A percentile compares a stretch with the other conserved stretches of the same genome.
phyloP scores from a whole-genome alignment of 1,140 invertebrate genomes.

The Aphis gossypii region DNA sequence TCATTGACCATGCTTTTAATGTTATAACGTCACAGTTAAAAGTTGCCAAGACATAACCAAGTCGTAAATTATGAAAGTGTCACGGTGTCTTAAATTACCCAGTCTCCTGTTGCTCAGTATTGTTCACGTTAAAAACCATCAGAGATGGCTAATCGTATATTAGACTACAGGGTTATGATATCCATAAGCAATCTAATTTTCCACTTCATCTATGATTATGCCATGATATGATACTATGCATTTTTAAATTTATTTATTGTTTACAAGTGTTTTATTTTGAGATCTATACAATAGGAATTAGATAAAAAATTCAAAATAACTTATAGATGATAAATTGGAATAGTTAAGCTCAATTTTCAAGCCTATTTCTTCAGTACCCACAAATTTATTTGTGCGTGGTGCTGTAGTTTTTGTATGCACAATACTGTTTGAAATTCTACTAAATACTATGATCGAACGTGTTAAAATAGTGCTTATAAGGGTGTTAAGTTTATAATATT shows the following conservation, averaged over 20 bases:
- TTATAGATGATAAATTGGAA: no score
- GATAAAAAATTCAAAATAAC: neutral
- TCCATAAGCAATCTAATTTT: neutral
- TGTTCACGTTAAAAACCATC: neutral
- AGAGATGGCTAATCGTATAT: neutral
- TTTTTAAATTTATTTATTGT: neutral
- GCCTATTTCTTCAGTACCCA: neutral
- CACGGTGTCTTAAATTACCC: neutral
- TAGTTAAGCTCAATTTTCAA: neutral
- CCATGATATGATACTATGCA: neutral
- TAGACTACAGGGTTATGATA: neutral
- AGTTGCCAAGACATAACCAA: neutral
- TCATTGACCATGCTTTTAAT: neutral
- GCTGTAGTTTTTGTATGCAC: neutral
- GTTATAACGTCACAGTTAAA: neutral
- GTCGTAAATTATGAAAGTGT: slow-evolving; percentile 20
- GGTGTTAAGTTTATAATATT: neutral
- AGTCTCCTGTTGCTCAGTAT: neutral
- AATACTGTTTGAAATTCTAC: neutral
- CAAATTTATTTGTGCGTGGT: neutral
- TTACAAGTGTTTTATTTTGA: neutral
- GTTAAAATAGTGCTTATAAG: neutral
- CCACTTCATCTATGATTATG: neutral
- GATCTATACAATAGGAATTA: neutral
- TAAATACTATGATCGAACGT: neutral